Evolutionary conservation across 2,113 vertebrate genomes (phyloP).

Genomic region (Sminthopsis crassicaudata): DNA sequence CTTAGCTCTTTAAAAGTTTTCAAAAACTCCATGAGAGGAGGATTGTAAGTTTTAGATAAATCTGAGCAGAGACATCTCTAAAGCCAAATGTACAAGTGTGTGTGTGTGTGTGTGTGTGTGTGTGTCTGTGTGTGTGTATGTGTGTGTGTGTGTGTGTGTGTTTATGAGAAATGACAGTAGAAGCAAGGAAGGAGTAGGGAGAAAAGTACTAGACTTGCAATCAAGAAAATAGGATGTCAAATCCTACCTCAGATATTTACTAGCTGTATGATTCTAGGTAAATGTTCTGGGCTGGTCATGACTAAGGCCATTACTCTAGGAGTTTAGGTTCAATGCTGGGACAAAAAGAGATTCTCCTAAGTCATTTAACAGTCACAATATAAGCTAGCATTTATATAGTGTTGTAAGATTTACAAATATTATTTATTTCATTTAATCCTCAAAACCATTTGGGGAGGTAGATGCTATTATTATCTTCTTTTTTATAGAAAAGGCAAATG

Average conservation of each 20-base stretch:
- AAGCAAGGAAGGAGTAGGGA: background rate
- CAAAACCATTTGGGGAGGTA: background rate
- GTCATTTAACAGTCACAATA: background rate
- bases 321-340: background rate
- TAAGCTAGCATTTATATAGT: background rate
- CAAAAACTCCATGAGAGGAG: background rate
- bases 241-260: background rate
- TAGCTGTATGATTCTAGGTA: background rate
- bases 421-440: background rate
- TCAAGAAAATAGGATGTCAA: background rate
- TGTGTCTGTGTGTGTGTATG: no score
- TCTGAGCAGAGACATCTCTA: background rate
- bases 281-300: background rate
- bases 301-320: background rate
- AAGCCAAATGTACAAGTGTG: background rate
- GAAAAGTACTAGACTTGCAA: background rate
- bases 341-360: background rate
- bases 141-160: no score
- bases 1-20: slow-evolving; percentile 4
- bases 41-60: background rate
- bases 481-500: background rate
- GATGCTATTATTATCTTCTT: background rate
- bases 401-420: background rate
- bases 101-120: no score
- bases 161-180: background rate